Evolutionary conservation across 2,113 vertebrate genomes (phyloP), one percentile per base, ranked within the genome.

Genomic region (Ceratotherium simum): DNA sequence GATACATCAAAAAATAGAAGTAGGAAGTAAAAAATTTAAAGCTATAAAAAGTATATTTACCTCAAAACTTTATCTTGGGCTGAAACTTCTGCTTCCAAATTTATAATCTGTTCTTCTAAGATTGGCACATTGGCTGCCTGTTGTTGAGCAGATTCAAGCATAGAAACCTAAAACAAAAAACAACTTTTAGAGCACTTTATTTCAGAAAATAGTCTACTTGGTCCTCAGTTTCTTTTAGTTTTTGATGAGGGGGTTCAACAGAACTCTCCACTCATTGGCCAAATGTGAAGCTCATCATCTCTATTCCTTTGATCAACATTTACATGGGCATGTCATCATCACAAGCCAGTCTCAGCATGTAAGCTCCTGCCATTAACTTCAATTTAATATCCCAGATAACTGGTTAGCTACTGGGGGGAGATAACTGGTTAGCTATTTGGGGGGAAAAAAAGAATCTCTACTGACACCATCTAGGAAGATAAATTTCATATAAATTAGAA

Each of bases 31-130:
- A 92, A 78, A 21, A 16, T 39, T 72, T 62, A 92, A 91, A 91
- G 58, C 42, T 72, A 21, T 42, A 94, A 64, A 76, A 82, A 98
- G 29, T 65, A 27, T 2, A 29, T 29, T 95, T 96, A 99, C 99
- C 99, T 99, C 64, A 99, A 98, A 96, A 99, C 98, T 98, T 99
- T 98, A 97, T 99, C 98, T 98, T 99, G 99, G 98, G 98, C 98
- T 97, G 99, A 99, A 98, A 99, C 98, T 97, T 99, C 99, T 73
- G 98, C 99, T 98, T 99, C 99, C 97, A 99, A 98, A 91, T 98
- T 99, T 96, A 98, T 96, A 93, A 99, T 99, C 69, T 99, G 99
- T 94, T 99, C 99, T 95, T 99, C 99, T 98, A 99, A 95, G 94
- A 99, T 94, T 0, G 99, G 98, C 88, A 99, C 97, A 93, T 73